Evolutionary conservation across 2,888 invertebrate genomes (phyloP), one percentile per base, ranked within the genome.

Genomic region (Heliconius charithonia): DNA sequence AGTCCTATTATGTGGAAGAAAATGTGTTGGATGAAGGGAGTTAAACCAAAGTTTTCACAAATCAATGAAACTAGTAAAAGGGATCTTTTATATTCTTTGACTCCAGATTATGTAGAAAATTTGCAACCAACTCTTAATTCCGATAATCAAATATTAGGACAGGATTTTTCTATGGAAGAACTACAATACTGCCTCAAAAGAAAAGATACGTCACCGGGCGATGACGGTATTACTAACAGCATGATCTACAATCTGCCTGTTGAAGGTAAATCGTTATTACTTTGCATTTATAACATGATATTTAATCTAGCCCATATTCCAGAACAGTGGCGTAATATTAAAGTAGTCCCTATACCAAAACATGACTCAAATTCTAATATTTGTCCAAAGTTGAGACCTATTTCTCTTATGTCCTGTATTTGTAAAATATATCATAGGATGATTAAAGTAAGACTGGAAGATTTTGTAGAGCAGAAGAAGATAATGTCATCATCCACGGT

Each of bases 71-170:
- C 4, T 32, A 66, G 29, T 16, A 66, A 66, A 66, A 29, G 22
- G 29, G 65, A 66, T 19, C 29, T 66, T 29, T 66, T 66, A 16
- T 13, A 32, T 19, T 29, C 9, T 19, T 32, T 66, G 32, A 66
- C 65, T 66, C 65, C 65, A 32, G 65, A 66, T 32, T 66, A 66
- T 66, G 66, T 32, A 66, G 66, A 66, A 66, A 29, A 66, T 32
- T 32, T 22, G 66, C 66, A 32, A 66, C 66, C 32, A 2, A 29
- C 2, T 19, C 66, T 66, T 32, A 16, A 32, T 3, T 66, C 22
- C 13, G 32, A 66, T 19, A 66, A 66, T 22, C 4, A 32, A 66
- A 22, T 22, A 66, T 32, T 66, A 9, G 19, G 27, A 32, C 66
- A 32, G 19, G 66, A 66, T 22, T 66, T 66, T 29, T 29, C 22